A percentile compares a stretch with the other conserved stretches of the same genome.
phyloP scores from a whole-genome alignment of 1,140 invertebrate species.

The Drosophila pseudoananassae region DNA sequence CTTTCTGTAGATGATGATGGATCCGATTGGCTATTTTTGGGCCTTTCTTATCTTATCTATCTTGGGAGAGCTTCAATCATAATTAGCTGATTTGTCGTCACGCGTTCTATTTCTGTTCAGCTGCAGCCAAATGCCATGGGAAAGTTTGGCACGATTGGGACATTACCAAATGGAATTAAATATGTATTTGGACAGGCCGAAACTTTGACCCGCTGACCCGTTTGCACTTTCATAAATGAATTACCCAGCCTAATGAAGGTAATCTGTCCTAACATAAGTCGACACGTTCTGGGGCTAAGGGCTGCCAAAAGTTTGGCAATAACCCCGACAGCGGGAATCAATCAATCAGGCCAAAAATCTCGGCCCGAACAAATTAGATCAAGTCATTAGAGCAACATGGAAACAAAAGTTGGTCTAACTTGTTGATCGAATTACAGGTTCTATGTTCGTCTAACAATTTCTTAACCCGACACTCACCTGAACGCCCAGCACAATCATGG shows the following conservation, averaged over 20 bases:
- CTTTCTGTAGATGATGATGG: slow-evolving; percentile 12
- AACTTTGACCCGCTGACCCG: slow-evolving; percentile 40
- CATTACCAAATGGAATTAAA: slow-evolving; percentile 34
- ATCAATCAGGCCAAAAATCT: slow-evolving; percentile 56
- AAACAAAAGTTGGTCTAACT: slow-evolving; percentile 58
- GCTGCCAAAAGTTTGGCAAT: slow-evolving; percentile 64
- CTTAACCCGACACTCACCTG: slow-evolving; percentile 64
- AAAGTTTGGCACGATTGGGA: slow-evolving; percentile 20
- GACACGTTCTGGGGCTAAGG: slow-evolving; percentile 23
- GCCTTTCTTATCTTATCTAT: slow-evolving; percentile 25
- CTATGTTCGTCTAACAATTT: neutral
- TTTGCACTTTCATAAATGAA: slow-evolving; percentile 51
- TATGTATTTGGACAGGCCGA: slow-evolving; percentile 18
- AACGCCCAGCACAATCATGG: slow-evolving; percentile 75
- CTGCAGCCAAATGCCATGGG: slow-evolving; percentile 28
- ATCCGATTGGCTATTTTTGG: slow-evolving; percentile 25
- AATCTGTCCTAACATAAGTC: slow-evolving; percentile 46
- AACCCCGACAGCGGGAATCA: slow-evolving; percentile 45
- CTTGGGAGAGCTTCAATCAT: slow-evolving; percentile 29
- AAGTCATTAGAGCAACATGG: slow-evolving; percentile 50
- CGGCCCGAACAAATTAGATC: slow-evolving; percentile 51
- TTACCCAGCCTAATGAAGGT: slow-evolving; percentile 69
- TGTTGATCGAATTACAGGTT: slow-evolving; percentile 72
- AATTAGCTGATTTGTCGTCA: slow-evolving; percentile 33
- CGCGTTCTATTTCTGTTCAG: slow-evolving; percentile 26